These are phyloP conservation scores for Oncorhynchus nerka DNA, from an alignment of 2,113 vertebrate species.

Conservation along the genomic window DNA sequence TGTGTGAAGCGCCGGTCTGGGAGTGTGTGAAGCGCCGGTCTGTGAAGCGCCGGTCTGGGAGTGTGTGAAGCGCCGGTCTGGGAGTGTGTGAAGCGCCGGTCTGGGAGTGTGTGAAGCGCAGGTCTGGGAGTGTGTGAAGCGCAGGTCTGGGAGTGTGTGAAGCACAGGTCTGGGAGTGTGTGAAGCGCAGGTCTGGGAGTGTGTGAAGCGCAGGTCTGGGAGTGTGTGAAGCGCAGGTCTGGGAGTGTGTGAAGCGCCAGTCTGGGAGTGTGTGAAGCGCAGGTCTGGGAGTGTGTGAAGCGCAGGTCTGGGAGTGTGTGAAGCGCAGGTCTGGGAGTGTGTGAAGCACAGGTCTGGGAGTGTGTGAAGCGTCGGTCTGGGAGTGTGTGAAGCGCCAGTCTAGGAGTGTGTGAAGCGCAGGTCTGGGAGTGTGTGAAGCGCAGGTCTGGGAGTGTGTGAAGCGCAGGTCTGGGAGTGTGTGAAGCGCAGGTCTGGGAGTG, in stretches of 20 bases:
- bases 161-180: too few relatives aligned
- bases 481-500: neutral
- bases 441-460: neutral
- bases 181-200: neutral
- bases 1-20: neutral
- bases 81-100: conserved; percentile 7
- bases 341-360: too few relatives aligned
- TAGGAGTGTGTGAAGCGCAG: conserved; percentile 6
- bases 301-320: conserved; percentile 6
- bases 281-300: conserved; percentile 7
- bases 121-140: conserved; percentile 9
- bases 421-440: neutral
- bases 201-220: conserved; percentile 6
- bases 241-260: neutral
- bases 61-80: conserved; percentile 4
- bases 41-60: conserved; percentile 1
- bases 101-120: conserved; percentile 7
- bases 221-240: conserved; percentile 3
- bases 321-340: too few relatives aligned
- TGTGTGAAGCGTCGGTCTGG: too few relatives aligned
- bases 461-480: conserved; percentile 5
- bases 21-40: conserved; percentile 8
- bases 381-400: neutral
- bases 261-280: neutral
- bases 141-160: conserved; percentile 2